These are phyloP conservation scores for Sarcophaga subvicina DNA, from an alignment of 2,888 invertebrate genomes.

Conservation along the genomic window DNA sequence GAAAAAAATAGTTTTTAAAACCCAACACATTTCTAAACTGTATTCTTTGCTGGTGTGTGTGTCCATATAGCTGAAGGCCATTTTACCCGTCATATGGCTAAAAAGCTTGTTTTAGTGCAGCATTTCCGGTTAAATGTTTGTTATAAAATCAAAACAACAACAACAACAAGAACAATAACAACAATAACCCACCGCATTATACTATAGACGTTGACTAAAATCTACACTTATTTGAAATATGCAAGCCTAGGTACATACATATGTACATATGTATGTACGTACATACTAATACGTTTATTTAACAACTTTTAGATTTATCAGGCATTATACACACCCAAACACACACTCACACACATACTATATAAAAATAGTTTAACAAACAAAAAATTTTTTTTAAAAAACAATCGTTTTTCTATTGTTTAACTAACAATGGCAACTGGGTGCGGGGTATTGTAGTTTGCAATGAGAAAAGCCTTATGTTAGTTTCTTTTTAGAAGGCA, in stretches of 20 bases:
- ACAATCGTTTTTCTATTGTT: slow-evolving; percentile 39
- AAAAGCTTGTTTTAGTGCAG: slow-evolving; percentile 53
- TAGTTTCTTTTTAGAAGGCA: too few species aligned
- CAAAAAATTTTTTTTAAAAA: slow-evolving; percentile 32
- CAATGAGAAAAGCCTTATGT: too few species aligned
- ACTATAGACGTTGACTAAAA: neutral
- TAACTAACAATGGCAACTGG: neutral
- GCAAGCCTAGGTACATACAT: too few species aligned
- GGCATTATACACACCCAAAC: neutral
- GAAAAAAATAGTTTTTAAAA: neutral
- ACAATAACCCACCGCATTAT: neutral
- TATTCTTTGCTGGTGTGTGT: slow-evolving; percentile 36
- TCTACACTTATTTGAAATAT: neutral
- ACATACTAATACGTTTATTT: neutral
- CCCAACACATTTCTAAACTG: neutral
- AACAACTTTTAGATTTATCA: neutral
- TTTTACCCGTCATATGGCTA: slow-evolving; percentile 61
- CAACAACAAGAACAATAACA: slow-evolving; percentile 30
- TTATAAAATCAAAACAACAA: slow-evolving; percentile 28
- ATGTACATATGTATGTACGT: neutral
- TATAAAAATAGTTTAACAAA: slow-evolving; percentile 39
- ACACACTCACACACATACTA: neutral
- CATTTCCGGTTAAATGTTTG: slow-evolving; percentile 53
- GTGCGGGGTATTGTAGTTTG: too few species aligned
- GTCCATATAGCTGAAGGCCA: slow-evolving; percentile 63